Percentiles rank a stretch among this genome's conserved stretches.
phyloP scores from a whole-genome alignment of 2,888 invertebrate genomes.

The Mythimna lalbum region DNA sequence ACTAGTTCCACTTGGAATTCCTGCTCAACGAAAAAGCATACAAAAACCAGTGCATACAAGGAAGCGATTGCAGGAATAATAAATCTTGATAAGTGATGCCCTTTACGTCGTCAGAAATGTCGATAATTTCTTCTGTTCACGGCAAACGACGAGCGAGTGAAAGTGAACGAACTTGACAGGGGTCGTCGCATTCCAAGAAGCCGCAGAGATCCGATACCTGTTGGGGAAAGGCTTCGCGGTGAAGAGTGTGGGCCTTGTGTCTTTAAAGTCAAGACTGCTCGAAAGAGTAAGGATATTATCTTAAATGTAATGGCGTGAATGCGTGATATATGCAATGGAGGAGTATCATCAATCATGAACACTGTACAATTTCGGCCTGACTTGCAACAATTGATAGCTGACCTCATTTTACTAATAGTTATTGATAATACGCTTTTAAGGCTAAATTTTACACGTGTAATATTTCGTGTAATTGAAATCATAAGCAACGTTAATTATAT shows the following conservation, averaged over 20 bases:
- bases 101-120: constrained; percentile 41
- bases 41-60: constrained; percentile 26
- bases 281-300: constrained; percentile 6
- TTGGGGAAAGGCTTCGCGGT: constrained; percentile 36
- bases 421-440: constrained; percentile 19
- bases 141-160: constrained; percentile 51
- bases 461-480: neutral
- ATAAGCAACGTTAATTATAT: neutral
- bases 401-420: constrained; percentile 4
- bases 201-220: constrained; percentile 24
- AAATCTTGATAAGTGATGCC: constrained; percentile 48
- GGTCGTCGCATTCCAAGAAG: constrained; percentile 23
- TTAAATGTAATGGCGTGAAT: neutral
- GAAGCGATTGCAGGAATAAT: constrained; percentile 39
- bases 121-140: constrained; percentile 51
- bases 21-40: constrained; percentile 17
- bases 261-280: neutral
- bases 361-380: neutral
- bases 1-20: neutral
- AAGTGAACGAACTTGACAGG: constrained; percentile 59
- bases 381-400: constrained; percentile 20
- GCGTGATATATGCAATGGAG: neutral
- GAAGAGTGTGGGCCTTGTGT: constrained; percentile 16
- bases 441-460: constrained; percentile 7
- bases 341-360: neutral